Conservation (phyloP, 2,888 invertebrate genomes). For the Conus canariensis region DNA sequence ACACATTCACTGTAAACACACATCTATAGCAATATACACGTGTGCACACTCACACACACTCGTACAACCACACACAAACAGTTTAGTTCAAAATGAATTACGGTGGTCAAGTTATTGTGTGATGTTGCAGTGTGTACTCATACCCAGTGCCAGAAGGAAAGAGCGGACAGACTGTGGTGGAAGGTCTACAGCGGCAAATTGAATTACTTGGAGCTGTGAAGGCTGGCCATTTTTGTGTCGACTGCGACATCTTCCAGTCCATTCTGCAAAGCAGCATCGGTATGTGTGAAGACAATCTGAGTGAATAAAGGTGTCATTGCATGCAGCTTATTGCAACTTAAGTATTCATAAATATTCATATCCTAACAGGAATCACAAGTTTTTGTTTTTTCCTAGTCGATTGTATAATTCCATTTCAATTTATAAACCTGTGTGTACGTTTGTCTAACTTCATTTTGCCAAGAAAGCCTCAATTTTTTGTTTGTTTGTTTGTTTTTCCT, state of each 20-base stretch:
- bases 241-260: conserved; percentile 92
- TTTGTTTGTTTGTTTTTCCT: too few species aligned
- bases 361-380: too few species aligned
- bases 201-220: conserved; percentile 91
- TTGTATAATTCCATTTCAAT: too few species aligned
- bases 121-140: conserved; percentile 85
- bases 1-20: too few species aligned
- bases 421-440: too few species aligned
- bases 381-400: too few species aligned
- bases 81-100: not conserved
- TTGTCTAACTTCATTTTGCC: too few species aligned
- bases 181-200: conserved; percentile 90
- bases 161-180: conserved; percentile 92
- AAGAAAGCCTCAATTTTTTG: too few species aligned
- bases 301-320: too few species aligned
- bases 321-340: not conserved
- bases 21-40: too few species aligned
- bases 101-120: not conserved
- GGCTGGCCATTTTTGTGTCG: conserved; percentile 94
- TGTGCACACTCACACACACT: not conserved
- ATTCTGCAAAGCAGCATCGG: conserved; percentile 63
- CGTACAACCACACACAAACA: not conserved
- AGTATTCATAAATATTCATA: too few species aligned
- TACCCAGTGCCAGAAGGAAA: conserved; percentile 93
- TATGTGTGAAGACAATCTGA: not conserved